phyloP scores from a whole-genome alignment of 2,113 vertebrate species.

The Sus scrofa region T2T-Sscrofa CM000824.6:40439501-40440000 shows the following conservation, averaged over 20 bases:
- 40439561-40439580: background rate
- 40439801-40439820: constrained; percentile 35
- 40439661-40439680: constrained; percentile 54
- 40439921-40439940: background rate
- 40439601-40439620: background rate
- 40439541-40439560: background rate
- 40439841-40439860: background rate
- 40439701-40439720: constrained; percentile 38
- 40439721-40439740: constrained; percentile 51
- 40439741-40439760: constrained; percentile 69
- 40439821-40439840: background rate
- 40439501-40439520: background rate
- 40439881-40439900: background rate
- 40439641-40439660: background rate
- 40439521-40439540: background rate
- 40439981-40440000: background rate
- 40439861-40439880: background rate
- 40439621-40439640: constrained; percentile 47
- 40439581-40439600: background rate
- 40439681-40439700: background rate
- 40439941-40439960: background rate
- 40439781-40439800: background rate
- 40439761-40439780: constrained; percentile 59
- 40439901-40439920: background rate
- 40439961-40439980: background rate